Evolutionary conservation across 2,797 vertebrate species (phyloP), one percentile per base, ranked within the genome.

Genomic region (Cryptoprocta ferox): DNA sequence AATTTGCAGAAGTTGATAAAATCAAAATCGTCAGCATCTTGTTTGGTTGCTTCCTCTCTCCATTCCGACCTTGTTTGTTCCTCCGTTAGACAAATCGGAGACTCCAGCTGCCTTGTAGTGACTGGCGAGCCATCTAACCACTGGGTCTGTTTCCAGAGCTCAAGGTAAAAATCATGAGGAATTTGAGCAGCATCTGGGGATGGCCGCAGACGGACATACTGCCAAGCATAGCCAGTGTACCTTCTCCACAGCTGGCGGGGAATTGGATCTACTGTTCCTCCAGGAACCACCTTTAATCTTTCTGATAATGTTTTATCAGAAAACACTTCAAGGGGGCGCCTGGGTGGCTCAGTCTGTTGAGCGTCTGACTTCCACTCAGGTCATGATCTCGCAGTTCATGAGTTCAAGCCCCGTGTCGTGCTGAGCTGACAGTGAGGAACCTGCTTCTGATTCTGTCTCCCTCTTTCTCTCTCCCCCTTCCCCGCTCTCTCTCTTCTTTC

Each of bases 31-130:
- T 28, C 26, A 6, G 71, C 26, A 73, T 73, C 71, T 28, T 15
- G 39, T 7, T 42, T 73, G 37, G 70, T 28, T 42, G 37, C 24
- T 73, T 73, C 71, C 71, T 28, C 71, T 42, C 39, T 42, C 24
- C 26, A 6, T 26, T 42, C 26, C 14, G 1, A 73, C 24, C 71
- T 73, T 73, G 39, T 13, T 9, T 28, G 71, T 39, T 39, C 99
- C 99, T 99, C 99, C 0, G 99, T 99, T 13, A 99, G 99, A 59
- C 99, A 99, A 61, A 99, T 99, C 83, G 99, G 98, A 2, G 99
- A 99, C 98, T 99, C 99, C 19, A 99, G 99, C 82, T 99, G 99
- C 28, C 99, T 99, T 0, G 99, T 99, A 89, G 99, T 99, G 98
- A 99, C 99, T 35, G 99, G 99, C 0, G 99, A 99, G 96, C 99